phyloP scores from a whole-genome alignment of 2,888 invertebrate species.

The Megastigmus dorsalis region DNA sequence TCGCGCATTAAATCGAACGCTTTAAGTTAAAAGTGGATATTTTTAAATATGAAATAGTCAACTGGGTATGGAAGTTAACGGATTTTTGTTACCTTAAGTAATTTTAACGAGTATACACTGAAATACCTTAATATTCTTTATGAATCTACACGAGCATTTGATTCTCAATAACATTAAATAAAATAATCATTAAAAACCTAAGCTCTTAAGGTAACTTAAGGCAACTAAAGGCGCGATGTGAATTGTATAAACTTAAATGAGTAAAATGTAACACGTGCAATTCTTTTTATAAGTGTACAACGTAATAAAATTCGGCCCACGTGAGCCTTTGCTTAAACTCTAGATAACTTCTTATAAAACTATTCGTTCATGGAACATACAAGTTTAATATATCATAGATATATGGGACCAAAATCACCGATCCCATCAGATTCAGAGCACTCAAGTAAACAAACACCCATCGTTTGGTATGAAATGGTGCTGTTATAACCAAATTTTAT shows the following conservation, averaged over 20 bases:
- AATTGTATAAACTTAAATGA: constrained; percentile 27
- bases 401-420: constrained; percentile 94
- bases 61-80: constrained; percentile 19
- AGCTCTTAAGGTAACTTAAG: constrained; percentile 1
- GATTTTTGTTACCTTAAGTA: not conserved
- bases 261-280: constrained; percentile 30
- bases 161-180: constrained; percentile 13
- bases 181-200: not conserved
- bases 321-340: constrained; percentile 61
- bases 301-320: constrained; percentile 62
- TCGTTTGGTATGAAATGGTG: not conserved
- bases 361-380: constrained; percentile 96
- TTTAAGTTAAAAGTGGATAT: constrained; percentile 7
- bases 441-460: constrained; percentile 49
- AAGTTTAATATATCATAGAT: constrained; percentile 96
- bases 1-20: constrained; percentile 1
- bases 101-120: not conserved
- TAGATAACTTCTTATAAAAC: constrained; percentile 51
- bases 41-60: constrained; percentile 24
- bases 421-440: constrained; percentile 70
- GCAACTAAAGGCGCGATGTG: not conserved
- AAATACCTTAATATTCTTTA: not conserved
- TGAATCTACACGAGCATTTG: not conserved
- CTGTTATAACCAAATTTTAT: not conserved
- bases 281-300: not conserved